Evolutionary conservation across 2,888 invertebrate species (phyloP), one percentile per base, ranked within the genome.

Genomic region (Bombylius discolor): DNA sequence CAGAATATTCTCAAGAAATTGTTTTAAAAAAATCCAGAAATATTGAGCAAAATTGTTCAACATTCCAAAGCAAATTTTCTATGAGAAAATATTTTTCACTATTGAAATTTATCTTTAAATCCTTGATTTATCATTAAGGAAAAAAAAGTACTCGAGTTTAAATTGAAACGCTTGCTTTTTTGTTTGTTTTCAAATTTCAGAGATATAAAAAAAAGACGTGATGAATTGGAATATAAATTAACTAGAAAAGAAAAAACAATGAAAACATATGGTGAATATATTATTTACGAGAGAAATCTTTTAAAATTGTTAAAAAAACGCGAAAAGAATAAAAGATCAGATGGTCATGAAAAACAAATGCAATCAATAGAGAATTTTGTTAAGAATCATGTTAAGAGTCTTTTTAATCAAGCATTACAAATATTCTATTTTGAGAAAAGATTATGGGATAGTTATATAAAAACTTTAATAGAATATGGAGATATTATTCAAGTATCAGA

Each of bases 371-470:
- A 48, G 33, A 31, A 32, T 9, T 33, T 12, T 4, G 5, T 48
- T 12, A 32, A 32, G 6, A 11, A 11, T 33, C 79, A 87, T 60
- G 79, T 92, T 11, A 84, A 86, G 65, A 80, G 78, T 65, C 71
- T 92, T 32, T 92, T 87, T 67, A 84, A 82, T 67, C 83, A 82
- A 63, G 82, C 83, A 31, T 77, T 85, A 55, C 76, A 77, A 42
- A 77, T 81, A 60, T 90, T 85, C 66, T 81, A 85, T 64, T 79
- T 83, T 65, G 87, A 91, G 66, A 72, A 85, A 46, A 79, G 83
- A 61, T 76, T 91, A 56, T 89, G 87, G 82, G 77, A 87, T 64
- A 83, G 85, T 48, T 87, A 86, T 65, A 83, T 92, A 53, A 85
- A 86, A 65, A 92, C 90, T 69, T 86, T 86, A 64, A 84, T 81